These are phyloP conservation scores for Pelodytes ibericus DNA, from an alignment of 2,797 vertebrate genomes.

Conservation along the genomic window DNA sequence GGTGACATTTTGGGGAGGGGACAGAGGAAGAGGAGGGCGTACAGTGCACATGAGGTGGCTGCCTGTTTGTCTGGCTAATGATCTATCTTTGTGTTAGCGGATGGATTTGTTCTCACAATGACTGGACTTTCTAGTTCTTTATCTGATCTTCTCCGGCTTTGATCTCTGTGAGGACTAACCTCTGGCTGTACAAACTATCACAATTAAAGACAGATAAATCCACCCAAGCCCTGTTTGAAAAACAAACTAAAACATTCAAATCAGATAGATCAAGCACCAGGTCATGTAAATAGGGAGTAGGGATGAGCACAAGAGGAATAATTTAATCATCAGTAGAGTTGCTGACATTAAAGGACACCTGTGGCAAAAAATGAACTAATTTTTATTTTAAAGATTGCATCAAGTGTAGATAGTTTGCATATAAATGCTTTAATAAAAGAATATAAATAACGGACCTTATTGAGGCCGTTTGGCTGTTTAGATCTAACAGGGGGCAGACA, in stretches of 20 bases:
- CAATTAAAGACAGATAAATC: conserved; percentile 59
- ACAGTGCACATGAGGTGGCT: conserved; percentile 23
- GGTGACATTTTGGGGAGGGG: conserved; percentile 38
- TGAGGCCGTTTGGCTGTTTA: too few species aligned
- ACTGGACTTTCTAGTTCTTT: conserved; percentile 58
- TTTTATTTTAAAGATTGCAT: too few species aligned
- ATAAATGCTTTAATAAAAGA: too few species aligned
- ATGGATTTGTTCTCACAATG: conserved; percentile 37
- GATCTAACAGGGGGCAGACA: too few species aligned
- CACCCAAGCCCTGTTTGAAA: conserved; percentile 44
- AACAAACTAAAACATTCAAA: conserved; percentile 55
- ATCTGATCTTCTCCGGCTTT: conserved; percentile 62
- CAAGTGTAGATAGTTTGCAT: too few species aligned
- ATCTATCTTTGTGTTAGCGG: conserved; percentile 57
- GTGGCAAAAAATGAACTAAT: too few species aligned
- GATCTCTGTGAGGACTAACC: conserved; percentile 63
- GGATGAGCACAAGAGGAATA: too few species aligned
- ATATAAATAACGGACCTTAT: too few species aligned
- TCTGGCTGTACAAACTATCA: conserved; percentile 59
- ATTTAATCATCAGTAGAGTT: too few species aligned
- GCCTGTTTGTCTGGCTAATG: conserved; percentile 63
- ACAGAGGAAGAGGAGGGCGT: conserved; percentile 56
- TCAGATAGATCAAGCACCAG: conserved; percentile 44
- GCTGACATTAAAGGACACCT: too few species aligned
- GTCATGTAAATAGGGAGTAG: not conserved